phyloP scores from a whole-genome alignment of 2,888 invertebrate genomes.

The Gastrophysa polygoni region DNA sequence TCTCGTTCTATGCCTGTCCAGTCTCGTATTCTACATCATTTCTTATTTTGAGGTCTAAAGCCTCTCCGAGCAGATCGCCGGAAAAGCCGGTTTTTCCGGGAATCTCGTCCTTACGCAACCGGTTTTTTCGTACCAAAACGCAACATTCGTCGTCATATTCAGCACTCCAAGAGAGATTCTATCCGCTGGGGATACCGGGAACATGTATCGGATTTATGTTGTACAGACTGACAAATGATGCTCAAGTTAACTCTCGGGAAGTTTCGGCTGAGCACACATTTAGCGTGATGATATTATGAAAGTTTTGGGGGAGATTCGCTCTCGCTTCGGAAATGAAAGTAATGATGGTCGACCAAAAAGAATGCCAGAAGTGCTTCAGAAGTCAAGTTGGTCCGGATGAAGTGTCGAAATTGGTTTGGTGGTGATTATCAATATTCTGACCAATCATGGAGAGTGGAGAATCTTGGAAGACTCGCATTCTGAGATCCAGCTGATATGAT shows the following conservation, averaged over 20 bases:
- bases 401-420: no score
- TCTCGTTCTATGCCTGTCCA: constrained; percentile 40
- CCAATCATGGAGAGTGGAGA: no score
- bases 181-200: constrained; percentile 41
- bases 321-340: constrained; percentile 36
- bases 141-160: constrained; percentile 28
- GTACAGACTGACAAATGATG: constrained; percentile 56
- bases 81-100: constrained; percentile 22
- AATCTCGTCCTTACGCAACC: constrained; percentile 25
- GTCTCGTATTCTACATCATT: constrained; percentile 41
- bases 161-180: constrained; percentile 18
- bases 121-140: constrained; percentile 23
- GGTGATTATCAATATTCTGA: not conserved
- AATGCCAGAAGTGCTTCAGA: constrained; percentile 18
- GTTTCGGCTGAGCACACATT: constrained; percentile 46
- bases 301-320: constrained; percentile 41
- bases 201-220: constrained; percentile 56
- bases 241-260: constrained; percentile 48
- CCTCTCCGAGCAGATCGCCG: constrained; percentile 5
- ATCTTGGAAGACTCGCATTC: no score
- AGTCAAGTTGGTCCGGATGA: not conserved
- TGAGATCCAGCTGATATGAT: no score
- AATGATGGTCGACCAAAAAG: constrained; percentile 33
- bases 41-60: constrained; percentile 35
- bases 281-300: constrained; percentile 49